A percentile compares a stretch with the other conserved stretches of the same genome.
phyloP scores from a whole-genome alignment of 2,888 invertebrate genomes.

The Adela reaumurella region DNA sequence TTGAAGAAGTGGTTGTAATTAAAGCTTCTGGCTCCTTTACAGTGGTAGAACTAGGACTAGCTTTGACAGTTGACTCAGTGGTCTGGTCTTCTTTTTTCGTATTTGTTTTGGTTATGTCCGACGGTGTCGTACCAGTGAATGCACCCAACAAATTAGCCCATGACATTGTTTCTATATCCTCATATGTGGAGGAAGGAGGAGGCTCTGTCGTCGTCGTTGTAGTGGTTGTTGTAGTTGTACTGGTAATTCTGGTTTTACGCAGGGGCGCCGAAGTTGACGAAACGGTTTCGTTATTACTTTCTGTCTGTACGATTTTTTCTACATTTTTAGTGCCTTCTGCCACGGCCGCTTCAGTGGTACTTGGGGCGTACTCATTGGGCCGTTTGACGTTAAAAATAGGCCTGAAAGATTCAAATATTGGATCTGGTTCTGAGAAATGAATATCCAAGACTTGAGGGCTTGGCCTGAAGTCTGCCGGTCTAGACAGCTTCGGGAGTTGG shows the following conservation, averaged over 20 bases:
- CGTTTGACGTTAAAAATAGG: conserved; percentile 36
- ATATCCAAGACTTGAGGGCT: conserved; percentile 41
- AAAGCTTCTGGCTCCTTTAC: conserved; percentile 7
- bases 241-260: conserved; percentile 23
- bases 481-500: conserved; percentile 20
- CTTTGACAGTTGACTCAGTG: conserved; percentile 17
- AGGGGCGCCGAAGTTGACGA: neutral
- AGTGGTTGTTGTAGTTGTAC: conserved; percentile 1
- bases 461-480: conserved; percentile 35
- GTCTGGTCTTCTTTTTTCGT: conserved; percentile 17
- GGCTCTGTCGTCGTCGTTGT: conserved; percentile 15
- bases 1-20: conserved; percentile 14
- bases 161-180: conserved; percentile 23
- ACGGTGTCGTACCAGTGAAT: conserved; percentile 41
- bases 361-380: too few species aligned
- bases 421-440: conserved; percentile 28
- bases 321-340: conserved; percentile 16
- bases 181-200: conserved; percentile 15
- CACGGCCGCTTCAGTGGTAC: conserved; percentile 6
- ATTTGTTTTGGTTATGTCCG: conserved; percentile 25
- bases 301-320: conserved; percentile 12
- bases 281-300: neutral
- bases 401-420: conserved; percentile 30
- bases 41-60: conserved; percentile 7
- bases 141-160: conserved; percentile 39